These are phyloP conservation scores for Ataeniobius toweri DNA, from an alignment of 2,797 vertebrate species.

Conservation along the genomic window DNA sequence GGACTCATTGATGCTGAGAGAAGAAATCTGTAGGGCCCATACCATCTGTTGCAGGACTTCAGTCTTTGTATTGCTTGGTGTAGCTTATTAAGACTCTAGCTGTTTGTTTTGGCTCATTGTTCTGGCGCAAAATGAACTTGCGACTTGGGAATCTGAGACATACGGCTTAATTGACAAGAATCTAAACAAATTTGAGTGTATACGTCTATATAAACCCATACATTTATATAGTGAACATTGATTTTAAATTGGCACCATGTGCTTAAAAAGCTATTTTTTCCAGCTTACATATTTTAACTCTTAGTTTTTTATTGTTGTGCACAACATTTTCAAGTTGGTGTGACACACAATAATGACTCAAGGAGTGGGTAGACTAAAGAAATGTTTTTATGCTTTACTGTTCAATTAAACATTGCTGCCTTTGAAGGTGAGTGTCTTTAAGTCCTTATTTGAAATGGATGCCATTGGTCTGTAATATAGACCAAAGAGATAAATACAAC, in stretches of 20 bases:
- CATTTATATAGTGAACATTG: not conserved
- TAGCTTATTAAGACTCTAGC: not conserved
- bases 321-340: slow-evolving; percentile 46
- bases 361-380: slow-evolving; percentile 34
- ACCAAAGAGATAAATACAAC: slow-evolving; percentile 15
- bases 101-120: not conserved
- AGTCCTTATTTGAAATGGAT: slow-evolving; percentile 38
- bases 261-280: not conserved
- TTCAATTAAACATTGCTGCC: slow-evolving; percentile 55
- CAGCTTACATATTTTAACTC: not conserved
- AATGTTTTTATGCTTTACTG: slow-evolving; percentile 50
- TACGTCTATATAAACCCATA: not conserved
- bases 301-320: not conserved
- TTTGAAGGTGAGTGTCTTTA: slow-evolving; percentile 60
- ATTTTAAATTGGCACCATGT: not conserved
- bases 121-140: not conserved
- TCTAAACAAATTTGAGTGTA: not conserved
- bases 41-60: slow-evolving; percentile 7
- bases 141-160: not conserved
- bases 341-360: slow-evolving; percentile 54
- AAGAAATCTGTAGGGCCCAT: slow-evolving; percentile 2
- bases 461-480: slow-evolving; percentile 57
- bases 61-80: slow-evolving; percentile 3
- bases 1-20: slow-evolving; percentile 9
- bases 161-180: not conserved